phyloP scores from a whole-genome alignment of 30 jellyfish, hydroid and myxozoan species.

The Pelagia noctiluca region DNA sequence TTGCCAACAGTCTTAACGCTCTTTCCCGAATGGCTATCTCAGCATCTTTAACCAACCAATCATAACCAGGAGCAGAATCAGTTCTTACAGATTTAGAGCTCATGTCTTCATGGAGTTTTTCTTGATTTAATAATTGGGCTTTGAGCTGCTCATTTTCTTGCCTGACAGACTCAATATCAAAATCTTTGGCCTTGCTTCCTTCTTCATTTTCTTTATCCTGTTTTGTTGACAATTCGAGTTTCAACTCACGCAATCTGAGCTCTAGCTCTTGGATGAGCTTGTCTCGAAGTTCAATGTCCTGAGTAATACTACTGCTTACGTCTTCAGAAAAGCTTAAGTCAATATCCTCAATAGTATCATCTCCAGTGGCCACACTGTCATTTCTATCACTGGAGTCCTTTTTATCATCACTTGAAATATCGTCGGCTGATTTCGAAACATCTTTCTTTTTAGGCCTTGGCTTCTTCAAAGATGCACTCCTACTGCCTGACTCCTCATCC shows the following conservation, averaged over 20 bases:
- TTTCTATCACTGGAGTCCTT: constrained; percentile 5
- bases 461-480: constrained; percentile 2
- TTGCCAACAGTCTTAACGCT: constrained; percentile 2
- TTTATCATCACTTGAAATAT: not conserved
- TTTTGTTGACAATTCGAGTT: constrained; percentile 29
- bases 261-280: constrained; percentile 73
- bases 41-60: not conserved
- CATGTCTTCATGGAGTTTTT: too few relatives aligned
- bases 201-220: too few relatives aligned
- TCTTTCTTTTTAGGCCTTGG: constrained; percentile 16
- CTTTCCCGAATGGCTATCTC: constrained; percentile 1
- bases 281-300: constrained; percentile 63
- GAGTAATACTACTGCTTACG: constrained; percentile 22
- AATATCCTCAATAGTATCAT: constrained; percentile 44
- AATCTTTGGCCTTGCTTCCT: too few relatives aligned
- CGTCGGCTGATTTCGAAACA: not conserved
- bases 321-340: constrained; percentile 29
- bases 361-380: constrained; percentile 30
- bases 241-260: constrained; percentile 50
- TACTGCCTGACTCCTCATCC: constrained; percentile 6
- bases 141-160: too few relatives aligned
- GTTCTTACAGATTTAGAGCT: too few relatives aligned
- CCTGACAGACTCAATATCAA: too few relatives aligned
- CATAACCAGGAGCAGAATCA: too few relatives aligned
- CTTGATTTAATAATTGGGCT: too few relatives aligned